Evolutionary conservation across 2,113 vertebrate genomes (phyloP).

Genomic region (Myrmecophaga tridactyla): DNA sequence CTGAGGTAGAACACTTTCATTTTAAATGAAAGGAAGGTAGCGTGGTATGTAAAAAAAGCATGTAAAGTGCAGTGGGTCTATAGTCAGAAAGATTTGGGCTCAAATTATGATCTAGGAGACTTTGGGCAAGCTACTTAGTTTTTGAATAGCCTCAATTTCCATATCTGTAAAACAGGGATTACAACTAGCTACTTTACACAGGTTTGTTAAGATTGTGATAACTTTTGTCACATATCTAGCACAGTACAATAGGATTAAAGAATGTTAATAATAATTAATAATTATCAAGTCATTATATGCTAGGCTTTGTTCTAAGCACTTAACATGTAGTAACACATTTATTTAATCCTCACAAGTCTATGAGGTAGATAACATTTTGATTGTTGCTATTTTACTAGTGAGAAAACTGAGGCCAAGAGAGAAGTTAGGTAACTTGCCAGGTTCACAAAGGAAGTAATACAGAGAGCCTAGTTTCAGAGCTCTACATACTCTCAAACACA

Average conservation of each 20-base stretch:
- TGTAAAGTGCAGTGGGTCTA: background rate
- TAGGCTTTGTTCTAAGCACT: background rate
- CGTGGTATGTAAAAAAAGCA: background rate
- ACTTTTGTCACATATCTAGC: background rate
- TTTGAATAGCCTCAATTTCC: background rate
- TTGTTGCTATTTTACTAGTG: background rate
- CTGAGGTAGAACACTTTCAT: background rate
- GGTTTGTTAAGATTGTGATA: background rate
- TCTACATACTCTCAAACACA: background rate
- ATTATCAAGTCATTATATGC: background rate
- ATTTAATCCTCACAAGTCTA: background rate
- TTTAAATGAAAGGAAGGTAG: slow-evolving; percentile 30
- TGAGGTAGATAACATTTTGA: background rate
- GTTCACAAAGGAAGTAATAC: background rate
- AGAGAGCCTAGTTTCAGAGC: background rate
- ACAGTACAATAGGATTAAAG: background rate
- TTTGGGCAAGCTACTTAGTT: background rate
- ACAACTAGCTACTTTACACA: background rate
- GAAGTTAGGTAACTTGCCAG: background rate
- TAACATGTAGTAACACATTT: background rate
- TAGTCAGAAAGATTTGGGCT: background rate
- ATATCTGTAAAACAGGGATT: background rate
- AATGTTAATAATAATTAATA: background rate
- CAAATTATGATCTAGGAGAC: background rate
- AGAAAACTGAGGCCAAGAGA: background rate